phyloP scores from a whole-genome alignment of 2,888 invertebrate species.

The Anarsia innoxiella region DNA sequence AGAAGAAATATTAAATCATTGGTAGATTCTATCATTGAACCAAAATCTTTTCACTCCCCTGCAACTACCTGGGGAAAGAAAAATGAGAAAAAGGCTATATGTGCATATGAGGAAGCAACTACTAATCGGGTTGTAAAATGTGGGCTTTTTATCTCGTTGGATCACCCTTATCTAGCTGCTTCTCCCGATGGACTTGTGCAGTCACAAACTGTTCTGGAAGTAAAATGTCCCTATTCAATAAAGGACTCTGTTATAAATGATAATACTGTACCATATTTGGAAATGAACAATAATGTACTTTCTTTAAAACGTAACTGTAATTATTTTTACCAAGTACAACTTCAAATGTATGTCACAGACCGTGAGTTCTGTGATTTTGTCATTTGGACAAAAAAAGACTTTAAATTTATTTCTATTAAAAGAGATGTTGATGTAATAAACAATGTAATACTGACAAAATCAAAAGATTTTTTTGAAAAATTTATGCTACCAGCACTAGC shows the following conservation, averaged over 20 bases:
- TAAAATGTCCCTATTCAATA: not conserved
- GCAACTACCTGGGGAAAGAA: not conserved
- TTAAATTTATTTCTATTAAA: not conserved
- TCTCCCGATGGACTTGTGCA: constrained; percentile 8
- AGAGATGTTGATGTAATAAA: not conserved
- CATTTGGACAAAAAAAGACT: constrained; percentile 1
- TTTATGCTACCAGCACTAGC: not conserved
- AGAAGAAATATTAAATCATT: not conserved
- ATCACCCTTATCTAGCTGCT: constrained; percentile 4
- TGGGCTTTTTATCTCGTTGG: constrained; percentile 2
- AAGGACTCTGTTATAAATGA: not conserved
- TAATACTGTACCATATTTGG: not conserved
- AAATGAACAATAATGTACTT: not conserved
- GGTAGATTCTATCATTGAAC: constrained; percentile 1
- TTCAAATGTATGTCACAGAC: constrained; percentile 5
- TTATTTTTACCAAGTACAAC: constrained; percentile 4
- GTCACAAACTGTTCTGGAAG: not conserved
- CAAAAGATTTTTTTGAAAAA: not conserved
- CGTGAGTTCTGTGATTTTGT: not conserved
- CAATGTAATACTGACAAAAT: not conserved
- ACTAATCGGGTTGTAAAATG: constrained; percentile 4
- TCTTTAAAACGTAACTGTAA: not conserved
- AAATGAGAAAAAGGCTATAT: constrained; percentile 2
- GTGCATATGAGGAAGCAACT: constrained; percentile 5
- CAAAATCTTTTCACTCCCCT: not conserved